Percentiles rank a stretch among this genome's conserved stretches.
phyloP scores from a whole-genome alignment of 2,797 vertebrate genomes.

The Centropyge bicolor region DNA sequence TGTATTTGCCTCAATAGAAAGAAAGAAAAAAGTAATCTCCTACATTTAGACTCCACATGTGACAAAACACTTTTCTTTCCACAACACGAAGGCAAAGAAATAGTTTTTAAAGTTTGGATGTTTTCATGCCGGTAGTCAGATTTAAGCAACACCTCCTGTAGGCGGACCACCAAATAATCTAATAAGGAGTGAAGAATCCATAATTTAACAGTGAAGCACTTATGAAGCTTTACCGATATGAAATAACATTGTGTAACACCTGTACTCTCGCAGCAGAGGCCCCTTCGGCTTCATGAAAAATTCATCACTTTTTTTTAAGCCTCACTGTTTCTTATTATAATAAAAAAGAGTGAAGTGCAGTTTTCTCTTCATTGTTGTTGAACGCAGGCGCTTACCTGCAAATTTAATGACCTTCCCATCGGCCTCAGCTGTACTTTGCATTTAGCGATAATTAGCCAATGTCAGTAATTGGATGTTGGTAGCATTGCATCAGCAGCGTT shows the following conservation, averaged over 20 bases:
- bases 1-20: not conserved
- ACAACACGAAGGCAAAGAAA: not conserved
- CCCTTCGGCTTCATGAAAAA: conserved; percentile 71
- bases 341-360: conserved; percentile 34
- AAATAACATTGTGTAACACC: conserved; percentile 67
- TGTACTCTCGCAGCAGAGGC: conserved; percentile 48
- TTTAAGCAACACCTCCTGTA: conserved; percentile 26
- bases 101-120: conserved; percentile 36
- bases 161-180: conserved; percentile 50
- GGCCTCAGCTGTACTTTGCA: not conserved
- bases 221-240: conserved; percentile 62
- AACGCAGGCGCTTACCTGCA: conserved; percentile 11
- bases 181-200: conserved; percentile 61
- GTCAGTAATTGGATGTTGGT: not conserved
- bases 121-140: conserved; percentile 22
- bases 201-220: conserved; percentile 72
- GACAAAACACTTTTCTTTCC: not conserved
- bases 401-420: not conserved
- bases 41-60: not conserved
- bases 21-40: not conserved
- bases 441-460: not conserved
- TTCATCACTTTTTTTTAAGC: conserved; percentile 57
- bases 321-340: conserved; percentile 57
- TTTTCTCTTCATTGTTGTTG: conserved; percentile 31
- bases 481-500: not conserved